These are phyloP conservation scores for Lonchura striata DNA, from an alignment of 2,113 vertebrate genomes.

Conservation along the genomic window DNA sequence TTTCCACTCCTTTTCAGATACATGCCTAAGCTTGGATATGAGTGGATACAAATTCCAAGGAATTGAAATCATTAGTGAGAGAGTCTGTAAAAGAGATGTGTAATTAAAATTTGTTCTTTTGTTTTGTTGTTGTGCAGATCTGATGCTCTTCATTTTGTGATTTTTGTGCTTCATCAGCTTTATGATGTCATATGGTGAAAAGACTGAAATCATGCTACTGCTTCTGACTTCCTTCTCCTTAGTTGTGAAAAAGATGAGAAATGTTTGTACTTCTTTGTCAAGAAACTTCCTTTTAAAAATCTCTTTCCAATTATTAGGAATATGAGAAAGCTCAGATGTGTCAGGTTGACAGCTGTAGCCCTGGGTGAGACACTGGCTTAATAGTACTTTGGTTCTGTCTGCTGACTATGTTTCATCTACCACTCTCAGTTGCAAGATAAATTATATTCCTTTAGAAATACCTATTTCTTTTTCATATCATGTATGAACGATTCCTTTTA, in stretches of 20 bases:
- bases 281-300: background rate
- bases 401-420: background rate
- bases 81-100: background rate
- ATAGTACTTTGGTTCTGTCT: background rate
- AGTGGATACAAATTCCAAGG: background rate
- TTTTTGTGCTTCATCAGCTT: slow-evolving; percentile 3
- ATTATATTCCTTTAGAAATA: background rate
- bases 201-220: background rate
- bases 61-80: background rate
- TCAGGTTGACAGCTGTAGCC: background rate
- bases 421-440: background rate
- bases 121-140: background rate
- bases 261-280: background rate
- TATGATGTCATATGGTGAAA: background rate
- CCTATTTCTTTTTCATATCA: background rate
- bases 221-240: background rate
- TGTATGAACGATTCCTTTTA: background rate
- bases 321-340: background rate
- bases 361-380: background rate
- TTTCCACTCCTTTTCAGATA: background rate
- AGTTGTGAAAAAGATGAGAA: background rate
- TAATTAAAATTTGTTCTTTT: slow-evolving; percentile 22
- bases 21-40: background rate
- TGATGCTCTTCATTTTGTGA: background rate
- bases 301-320: background rate